phyloP scores from a whole-genome alignment of 2,797 vertebrate genomes.

The Lagocephalus sceleratus region DNA sequence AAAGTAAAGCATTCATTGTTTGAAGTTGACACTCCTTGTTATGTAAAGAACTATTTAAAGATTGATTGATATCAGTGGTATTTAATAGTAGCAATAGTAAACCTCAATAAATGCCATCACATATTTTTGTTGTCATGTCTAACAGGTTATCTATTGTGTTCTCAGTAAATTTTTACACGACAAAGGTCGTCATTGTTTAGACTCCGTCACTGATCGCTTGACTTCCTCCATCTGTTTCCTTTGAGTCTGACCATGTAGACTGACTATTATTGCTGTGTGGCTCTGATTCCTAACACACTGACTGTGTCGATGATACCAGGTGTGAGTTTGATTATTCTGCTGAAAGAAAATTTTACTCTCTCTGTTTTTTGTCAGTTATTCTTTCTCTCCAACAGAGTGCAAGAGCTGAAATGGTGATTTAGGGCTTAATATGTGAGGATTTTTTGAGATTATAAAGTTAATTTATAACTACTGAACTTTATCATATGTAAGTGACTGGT shows the following conservation, averaged over 20 bases:
- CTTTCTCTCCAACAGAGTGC: constrained; percentile 24
- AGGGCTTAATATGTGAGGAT: background rate
- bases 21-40: too few relatives aligned
- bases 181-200: constrained; percentile 35
- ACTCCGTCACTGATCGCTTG: background rate
- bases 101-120: too few relatives aligned
- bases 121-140: constrained; percentile 43
- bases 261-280: constrained; percentile 48
- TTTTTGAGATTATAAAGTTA: background rate
- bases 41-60: too few relatives aligned
- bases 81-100: too few relatives aligned
- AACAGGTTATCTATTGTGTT: constrained; percentile 55
- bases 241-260: constrained; percentile 6
- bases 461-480: background rate
- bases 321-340: constrained; percentile 47
- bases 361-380: constrained; percentile 16
- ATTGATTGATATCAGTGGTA: too few relatives aligned
- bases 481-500: too few relatives aligned
- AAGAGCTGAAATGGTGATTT: constrained; percentile 9
- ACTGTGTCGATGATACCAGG: constrained; percentile 48
- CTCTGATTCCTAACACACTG: constrained; percentile 62
- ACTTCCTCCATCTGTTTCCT: constrained; percentile 16
- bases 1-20: too few relatives aligned
- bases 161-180: constrained; percentile 28
- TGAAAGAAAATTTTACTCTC: constrained; percentile 18